phyloP scores from a whole-genome alignment of 2,797 vertebrate genomes.

The Eidolon dupreanum region DNA sequence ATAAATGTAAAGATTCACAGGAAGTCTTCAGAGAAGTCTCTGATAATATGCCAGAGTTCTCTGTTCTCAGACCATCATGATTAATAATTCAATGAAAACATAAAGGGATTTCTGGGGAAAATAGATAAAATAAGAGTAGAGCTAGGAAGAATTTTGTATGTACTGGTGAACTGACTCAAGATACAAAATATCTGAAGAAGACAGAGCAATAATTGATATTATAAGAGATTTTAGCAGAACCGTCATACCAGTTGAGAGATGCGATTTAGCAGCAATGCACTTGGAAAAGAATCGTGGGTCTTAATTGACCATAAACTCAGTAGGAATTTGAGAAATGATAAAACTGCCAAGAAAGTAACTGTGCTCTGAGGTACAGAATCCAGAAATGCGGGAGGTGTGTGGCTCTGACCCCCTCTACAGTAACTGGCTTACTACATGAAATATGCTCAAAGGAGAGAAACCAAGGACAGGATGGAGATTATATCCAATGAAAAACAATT shows the following conservation, averaged over 20 bases:
- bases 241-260: not conserved
- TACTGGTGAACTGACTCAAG: not conserved
- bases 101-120: not conserved
- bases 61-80: not conserved
- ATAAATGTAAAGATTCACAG: not conserved
- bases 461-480: not conserved
- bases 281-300: not conserved
- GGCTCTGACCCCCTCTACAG: not conserved
- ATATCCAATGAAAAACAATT: not conserved
- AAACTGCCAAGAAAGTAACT: not conserved
- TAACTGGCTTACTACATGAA: not conserved
- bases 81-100: constrained; percentile 27
- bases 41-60: not conserved
- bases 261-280: not conserved
- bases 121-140: not conserved
- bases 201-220: not conserved
- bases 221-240: not conserved
- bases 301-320: not conserved
- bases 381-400: not conserved
- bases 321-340: not conserved
- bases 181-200: not conserved
- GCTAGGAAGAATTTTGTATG: not conserved
- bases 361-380: not conserved
- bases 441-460: not conserved
- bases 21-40: not conserved